Conservation (phyloP, 2,888 invertebrate genomes). For the Alsophila aescularia region DNA sequence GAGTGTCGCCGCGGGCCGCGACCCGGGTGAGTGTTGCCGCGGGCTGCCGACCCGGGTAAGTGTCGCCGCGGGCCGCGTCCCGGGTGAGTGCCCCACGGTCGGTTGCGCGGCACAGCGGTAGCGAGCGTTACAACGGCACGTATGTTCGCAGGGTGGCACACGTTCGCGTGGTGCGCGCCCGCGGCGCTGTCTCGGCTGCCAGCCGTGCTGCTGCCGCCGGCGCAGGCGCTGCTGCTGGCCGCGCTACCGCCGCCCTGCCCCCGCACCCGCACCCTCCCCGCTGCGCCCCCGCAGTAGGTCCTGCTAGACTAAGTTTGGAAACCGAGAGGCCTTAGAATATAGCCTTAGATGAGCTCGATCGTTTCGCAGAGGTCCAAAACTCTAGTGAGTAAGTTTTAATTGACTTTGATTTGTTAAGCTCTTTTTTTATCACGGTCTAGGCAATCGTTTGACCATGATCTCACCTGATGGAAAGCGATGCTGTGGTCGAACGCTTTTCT, state of each 20-base stretch:
- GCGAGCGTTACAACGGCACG: no score
- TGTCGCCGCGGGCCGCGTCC: no score
- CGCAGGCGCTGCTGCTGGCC: conserved; percentile 58
- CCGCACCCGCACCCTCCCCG: background rate
- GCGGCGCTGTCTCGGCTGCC: conserved; percentile 54
- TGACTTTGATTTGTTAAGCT: no score
- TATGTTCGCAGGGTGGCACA: conserved; percentile 21
- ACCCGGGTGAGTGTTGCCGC: conserved; percentile 38
- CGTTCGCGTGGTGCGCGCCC: conserved; percentile 37
- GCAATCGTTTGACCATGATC: no score
- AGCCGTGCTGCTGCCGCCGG: conserved; percentile 52
- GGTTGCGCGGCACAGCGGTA: no score
- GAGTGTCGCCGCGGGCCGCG: conserved; percentile 2
- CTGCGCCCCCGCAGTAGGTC: background rate
- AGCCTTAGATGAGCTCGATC: conserved; percentile 9
- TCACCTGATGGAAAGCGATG: no score
- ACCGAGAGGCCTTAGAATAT: conserved; percentile 25
- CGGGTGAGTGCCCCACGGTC: no score
- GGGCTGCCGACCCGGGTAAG: conserved; percentile 20
- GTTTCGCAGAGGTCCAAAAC: background rate
- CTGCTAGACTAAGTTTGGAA: background rate
- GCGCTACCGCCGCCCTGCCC: conserved; percentile 34
- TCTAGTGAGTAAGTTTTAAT: no score
- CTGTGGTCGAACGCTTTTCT: no score
- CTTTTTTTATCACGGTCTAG: no score